A percentile compares a stretch with the other conserved stretches of the same genome.
Conservation (phyloP, 2,797 vertebrate species). For the Oreochromis mossambicus region DNA sequence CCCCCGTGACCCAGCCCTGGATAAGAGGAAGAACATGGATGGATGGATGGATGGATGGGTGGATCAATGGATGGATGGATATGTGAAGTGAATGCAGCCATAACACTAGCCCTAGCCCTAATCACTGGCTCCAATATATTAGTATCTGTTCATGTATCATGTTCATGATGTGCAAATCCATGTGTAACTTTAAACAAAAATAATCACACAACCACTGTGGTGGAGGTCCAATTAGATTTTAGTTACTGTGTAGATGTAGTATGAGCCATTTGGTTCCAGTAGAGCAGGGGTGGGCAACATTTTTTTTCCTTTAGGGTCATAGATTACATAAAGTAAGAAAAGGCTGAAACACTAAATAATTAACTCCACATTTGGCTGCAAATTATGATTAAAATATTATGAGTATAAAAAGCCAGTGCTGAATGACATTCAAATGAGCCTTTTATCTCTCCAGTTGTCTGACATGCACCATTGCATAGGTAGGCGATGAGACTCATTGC, state of each 20-base stretch:
- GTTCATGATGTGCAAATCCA: neutral
- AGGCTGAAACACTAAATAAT: neutral
- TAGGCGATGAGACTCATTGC: neutral
- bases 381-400: neutral
- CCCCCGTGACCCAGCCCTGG: neutral
- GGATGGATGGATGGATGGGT: neutral
- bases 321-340: neutral
- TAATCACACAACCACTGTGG: neutral
- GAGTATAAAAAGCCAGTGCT: neutral
- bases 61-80: neutral
- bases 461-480: neutral
- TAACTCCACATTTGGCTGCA: neutral
- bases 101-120: neutral
- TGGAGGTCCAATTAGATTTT: neutral
- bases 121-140: neutral
- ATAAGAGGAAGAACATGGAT: neutral
- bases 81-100: neutral
- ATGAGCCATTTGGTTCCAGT: neutral
- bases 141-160: neutral
- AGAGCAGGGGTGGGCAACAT: neutral
- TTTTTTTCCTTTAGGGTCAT: neutral
- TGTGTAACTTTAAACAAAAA: neutral
- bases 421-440: neutral
- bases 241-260: neutral
- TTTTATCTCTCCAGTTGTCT: neutral